Percentiles rank a stretch among this genome's conserved stretches.
phyloP scores from a whole-genome alignment of 2,888 invertebrate genomes.

The Eubasilissa splendida region DNA sequence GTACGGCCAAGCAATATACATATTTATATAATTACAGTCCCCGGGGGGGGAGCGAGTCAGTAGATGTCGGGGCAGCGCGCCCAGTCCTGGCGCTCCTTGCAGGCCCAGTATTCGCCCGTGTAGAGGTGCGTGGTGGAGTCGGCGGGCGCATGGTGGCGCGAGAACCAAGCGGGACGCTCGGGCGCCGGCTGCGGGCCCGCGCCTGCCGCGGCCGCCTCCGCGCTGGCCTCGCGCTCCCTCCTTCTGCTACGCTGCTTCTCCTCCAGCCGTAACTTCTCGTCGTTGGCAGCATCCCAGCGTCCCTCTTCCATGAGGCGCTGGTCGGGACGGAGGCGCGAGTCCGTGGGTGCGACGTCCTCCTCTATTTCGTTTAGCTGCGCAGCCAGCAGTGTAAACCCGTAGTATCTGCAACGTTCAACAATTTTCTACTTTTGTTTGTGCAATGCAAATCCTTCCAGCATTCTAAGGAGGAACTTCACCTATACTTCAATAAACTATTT shows the following conservation, averaged over 20 bases:
- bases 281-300: constrained; percentile 91
- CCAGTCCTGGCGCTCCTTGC: constrained; percentile 93
- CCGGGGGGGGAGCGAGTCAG: constrained; percentile 62
- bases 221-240: constrained; percentile 84
- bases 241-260: constrained; percentile 94
- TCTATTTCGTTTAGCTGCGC: constrained; percentile 97
- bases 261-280: constrained; percentile 77
- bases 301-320: constrained; percentile 98
- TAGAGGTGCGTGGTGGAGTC: constrained; percentile 84
- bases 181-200: constrained; percentile 71
- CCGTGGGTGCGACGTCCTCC: constrained; percentile 93
- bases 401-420: constrained; percentile 73
- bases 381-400: constrained; percentile 95
- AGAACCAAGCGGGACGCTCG: constrained; percentile 93
- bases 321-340: constrained; percentile 93
- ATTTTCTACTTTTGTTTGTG: no score
- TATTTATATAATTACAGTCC: neutral
- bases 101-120: constrained; percentile 93
- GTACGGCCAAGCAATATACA: neutral
- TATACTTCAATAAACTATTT: constrained; percentile 7
- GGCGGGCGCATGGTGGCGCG: constrained; percentile 82
- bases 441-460: no score
- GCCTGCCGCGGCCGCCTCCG: constrained; percentile 79
- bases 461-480: neutral
- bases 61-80: constrained; percentile 92